These are phyloP conservation scores for Caenorhabditis sp. DNA, from an alignment of 2,888 invertebrate genomes.

Conservation along the genomic window DNA sequence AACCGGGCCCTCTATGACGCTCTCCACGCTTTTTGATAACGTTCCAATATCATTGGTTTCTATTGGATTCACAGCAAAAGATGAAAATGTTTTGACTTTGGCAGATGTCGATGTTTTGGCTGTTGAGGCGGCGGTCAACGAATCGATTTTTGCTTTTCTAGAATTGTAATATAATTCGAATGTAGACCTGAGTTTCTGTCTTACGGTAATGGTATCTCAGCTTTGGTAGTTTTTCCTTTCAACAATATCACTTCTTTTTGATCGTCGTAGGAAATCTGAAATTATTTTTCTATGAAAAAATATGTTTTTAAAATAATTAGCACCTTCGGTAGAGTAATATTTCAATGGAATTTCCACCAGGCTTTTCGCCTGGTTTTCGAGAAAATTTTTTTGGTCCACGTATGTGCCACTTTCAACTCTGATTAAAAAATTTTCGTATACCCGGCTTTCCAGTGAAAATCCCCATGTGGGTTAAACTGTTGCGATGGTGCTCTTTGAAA, in stretches of 20 bases:
- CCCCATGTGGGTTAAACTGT: too few relatives aligned
- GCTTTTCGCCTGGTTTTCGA: too few relatives aligned
- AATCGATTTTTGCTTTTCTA: conserved; percentile 41
- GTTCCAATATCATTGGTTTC: conserved; percentile 13
- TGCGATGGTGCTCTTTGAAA: too few relatives aligned
- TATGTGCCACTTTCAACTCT: too few relatives aligned
- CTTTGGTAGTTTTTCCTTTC: conserved; percentile 28
- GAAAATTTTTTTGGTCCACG: too few relatives aligned
- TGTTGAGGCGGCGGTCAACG: conserved; percentile 24
- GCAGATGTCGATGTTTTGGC: conserved; percentile 14
- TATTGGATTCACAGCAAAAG: conserved; percentile 36
- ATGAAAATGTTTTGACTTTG: conserved; percentile 22
- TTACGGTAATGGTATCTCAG: conserved; percentile 26
- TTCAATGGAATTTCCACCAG: too few relatives aligned
- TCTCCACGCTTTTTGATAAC: conserved; percentile 14
- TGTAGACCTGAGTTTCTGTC: too few relatives aligned
- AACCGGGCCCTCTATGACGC: conserved; percentile 30
- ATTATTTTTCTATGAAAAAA: too few relatives aligned
- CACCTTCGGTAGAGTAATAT: neutral
- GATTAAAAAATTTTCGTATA: too few relatives aligned
- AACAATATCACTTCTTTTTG: conserved; percentile 19
- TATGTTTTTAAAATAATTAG: neutral
- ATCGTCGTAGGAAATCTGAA: conserved; percentile 18
- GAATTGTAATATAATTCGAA: neutral
- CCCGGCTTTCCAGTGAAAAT: too few relatives aligned